phyloP scores from a whole-genome alignment of 2,797 vertebrate species.

The Paratrypauchen microcephalus region DNA sequence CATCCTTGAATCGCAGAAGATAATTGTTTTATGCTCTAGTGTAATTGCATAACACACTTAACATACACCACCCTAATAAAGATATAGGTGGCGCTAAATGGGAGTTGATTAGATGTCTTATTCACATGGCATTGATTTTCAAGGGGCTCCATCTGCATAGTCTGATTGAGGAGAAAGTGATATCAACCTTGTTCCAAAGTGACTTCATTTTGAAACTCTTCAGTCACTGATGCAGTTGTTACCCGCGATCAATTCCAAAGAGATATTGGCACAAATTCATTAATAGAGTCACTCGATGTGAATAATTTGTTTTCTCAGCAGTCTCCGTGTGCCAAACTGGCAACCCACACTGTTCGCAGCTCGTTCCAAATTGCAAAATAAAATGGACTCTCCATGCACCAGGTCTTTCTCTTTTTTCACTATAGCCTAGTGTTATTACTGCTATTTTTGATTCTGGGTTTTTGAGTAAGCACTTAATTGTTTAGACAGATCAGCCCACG shows the following conservation, averaged over 20 bases:
- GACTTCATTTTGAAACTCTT: conserved; percentile 47
- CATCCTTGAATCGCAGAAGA: conserved; percentile 38
- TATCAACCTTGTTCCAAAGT: conserved; percentile 37
- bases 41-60: conserved; percentile 48
- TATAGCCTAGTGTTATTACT: conserved; percentile 33
- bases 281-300: conserved; percentile 57
- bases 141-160: not conserved
- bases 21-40: conserved; percentile 49
- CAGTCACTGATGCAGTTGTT: conserved; percentile 45
- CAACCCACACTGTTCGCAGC: conserved; percentile 53
- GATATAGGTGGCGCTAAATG: conserved; percentile 31
- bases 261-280: conserved; percentile 43
- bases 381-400: conserved; percentile 41
- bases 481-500: conserved; percentile 56
- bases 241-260: conserved; percentile 39
- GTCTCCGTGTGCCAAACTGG: conserved; percentile 54
- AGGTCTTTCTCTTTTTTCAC: conserved; percentile 36
- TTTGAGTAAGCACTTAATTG: conserved; percentile 26
- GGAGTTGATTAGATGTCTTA: conserved; percentile 14
- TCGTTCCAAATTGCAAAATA: conserved; percentile 46
- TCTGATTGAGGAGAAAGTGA: conserved; percentile 5
- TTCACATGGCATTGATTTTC: conserved; percentile 8
- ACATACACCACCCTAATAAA: conserved; percentile 41
- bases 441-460: conserved; percentile 32
- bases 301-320: conserved; percentile 62